Base-by-base conservation (phyloP, 2,888 invertebrate species). In the Eudasyphora cyanicolor region DNA sequence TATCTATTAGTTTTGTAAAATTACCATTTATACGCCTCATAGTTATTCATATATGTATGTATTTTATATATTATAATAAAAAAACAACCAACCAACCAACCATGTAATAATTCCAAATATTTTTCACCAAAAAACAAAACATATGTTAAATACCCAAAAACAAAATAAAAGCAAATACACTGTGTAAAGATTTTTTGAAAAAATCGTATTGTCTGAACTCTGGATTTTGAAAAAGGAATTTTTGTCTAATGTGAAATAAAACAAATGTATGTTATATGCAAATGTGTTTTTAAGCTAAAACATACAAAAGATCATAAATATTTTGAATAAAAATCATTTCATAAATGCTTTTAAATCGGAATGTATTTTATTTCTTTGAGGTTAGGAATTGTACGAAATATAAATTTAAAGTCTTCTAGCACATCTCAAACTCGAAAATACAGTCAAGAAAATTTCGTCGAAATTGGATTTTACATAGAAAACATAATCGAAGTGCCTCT, bases 251-350 rank as follows among this genome's bases (percentile, higher is more conserved):
- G 78, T 81, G 80, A n/a, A n/a, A n/a, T n/a, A n/a, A n/a, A n/a
- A n/a, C 75, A 84, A 78, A 84, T 64, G 64, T n/a, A 45, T 51
- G 67, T 83, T 69, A 10, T 64, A 12, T 67, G 70, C 19, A 24
- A 57, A 35, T 32, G 45, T 60, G n/a, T n/a, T n/a, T n/a, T 35
- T 42, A 64, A 73, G 57, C 38, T n/a, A n/a, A 69, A 45, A 71
- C 38, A 67, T 49, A 77, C 0, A n/a, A 19, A 49, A 29, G 54
- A 0, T 78, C 76, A 71, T 19, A 49, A 29, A 79, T 84, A 81
- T 84, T 84, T 84, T 79, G 81, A 81, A 81, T 81, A 84, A 84
- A 62, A 77, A 38, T 76, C 76, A 81, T 79, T 84, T 84, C 81
- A 35, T 78, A 81, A 80, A 81, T 81, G 84, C 79, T 84, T 84